Conservation (phyloP, 2,113 vertebrate genomes). For the Tupaia tana region DNA sequence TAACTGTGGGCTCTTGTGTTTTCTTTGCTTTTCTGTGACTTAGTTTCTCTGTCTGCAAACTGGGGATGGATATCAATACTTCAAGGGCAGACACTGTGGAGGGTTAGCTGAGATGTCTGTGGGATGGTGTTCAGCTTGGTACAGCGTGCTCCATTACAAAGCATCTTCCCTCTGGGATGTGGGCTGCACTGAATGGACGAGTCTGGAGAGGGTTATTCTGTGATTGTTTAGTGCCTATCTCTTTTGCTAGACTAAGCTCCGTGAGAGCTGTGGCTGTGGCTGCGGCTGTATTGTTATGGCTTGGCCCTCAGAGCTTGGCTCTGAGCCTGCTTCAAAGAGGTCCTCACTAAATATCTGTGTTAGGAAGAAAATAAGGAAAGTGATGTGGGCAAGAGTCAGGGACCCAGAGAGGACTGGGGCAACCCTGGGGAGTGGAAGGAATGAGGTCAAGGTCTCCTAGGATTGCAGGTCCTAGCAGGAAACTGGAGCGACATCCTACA, state of each 20-base stretch:
- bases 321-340: neutral
- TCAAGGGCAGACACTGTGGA: neutral
- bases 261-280: too few species aligned
- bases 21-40: neutral
- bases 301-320: neutral
- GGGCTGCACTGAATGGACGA: neutral
- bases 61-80: neutral
- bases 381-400: neutral
- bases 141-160: neutral
- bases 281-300: neutral
- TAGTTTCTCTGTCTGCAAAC: neutral
- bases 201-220: neutral
- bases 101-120: neutral
- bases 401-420: neutral
- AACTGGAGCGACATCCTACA: neutral
- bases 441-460: neutral
- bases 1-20: neutral
- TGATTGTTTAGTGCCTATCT: neutral
- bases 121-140: neutral
- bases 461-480: neutral
- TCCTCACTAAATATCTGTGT: neutral
- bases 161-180: neutral
- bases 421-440: neutral
- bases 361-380: conserved; percentile 8
- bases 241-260: neutral